Conservation (phyloP, 1,140 invertebrate genomes). For the Luehdorfia chinensis region DNA sequence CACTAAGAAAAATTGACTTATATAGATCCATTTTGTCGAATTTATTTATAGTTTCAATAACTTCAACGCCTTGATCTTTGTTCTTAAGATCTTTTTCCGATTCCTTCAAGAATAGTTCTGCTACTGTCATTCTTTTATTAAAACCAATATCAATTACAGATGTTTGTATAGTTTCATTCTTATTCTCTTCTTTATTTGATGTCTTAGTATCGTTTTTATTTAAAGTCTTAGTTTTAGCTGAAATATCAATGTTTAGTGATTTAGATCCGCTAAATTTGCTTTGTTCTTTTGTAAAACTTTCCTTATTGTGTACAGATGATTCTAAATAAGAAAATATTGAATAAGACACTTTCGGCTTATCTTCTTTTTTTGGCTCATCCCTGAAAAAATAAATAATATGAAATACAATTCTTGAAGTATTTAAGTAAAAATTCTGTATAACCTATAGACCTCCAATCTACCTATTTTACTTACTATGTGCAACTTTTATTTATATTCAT, state of each 20-base stretch:
- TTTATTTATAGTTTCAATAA: constrained; percentile 68
- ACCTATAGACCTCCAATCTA: not conserved
- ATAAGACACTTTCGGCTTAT: constrained; percentile 80
- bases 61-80: constrained; percentile 36
- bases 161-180: not conserved
- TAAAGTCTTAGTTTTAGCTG: constrained; percentile 15
- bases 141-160: no score
- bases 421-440: not conserved
- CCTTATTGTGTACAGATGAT: constrained; percentile 76
- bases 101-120: constrained; percentile 73
- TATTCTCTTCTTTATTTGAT: constrained; percentile 18
- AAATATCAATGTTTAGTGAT: constrained; percentile 30
- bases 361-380: constrained; percentile 50
- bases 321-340: constrained; percentile 88
- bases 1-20: constrained; percentile 82
- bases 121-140: constrained; percentile 70
- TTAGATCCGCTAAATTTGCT: constrained; percentile 61
- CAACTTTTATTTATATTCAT: no score
- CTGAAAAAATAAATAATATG: constrained; percentile 35
- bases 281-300: constrained; percentile 76
- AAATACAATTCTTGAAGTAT: not conserved
- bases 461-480: constrained; percentile 8
- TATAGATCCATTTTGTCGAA: constrained; percentile 81
- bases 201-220: constrained; percentile 17
- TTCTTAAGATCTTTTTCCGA: constrained; percentile 57